Conservation (phyloP, 2,797 vertebrate species). For the Cryptoblepharus egeriae region DNA sequence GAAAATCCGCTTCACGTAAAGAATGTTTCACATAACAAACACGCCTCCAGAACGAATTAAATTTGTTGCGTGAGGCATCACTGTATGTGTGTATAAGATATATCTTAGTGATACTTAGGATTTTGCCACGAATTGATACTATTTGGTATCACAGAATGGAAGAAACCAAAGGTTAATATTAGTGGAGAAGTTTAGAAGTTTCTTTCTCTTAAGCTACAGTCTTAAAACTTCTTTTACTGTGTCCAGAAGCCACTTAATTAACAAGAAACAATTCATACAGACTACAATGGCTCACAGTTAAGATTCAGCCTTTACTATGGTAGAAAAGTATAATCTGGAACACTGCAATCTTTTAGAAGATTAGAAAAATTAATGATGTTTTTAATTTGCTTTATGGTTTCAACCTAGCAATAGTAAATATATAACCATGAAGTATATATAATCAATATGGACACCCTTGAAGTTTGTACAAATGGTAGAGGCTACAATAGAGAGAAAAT, state of each 20-base stretch:
- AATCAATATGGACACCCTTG: neutral
- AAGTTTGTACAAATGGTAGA: constrained; percentile 33
- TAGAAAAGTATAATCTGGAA: neutral
- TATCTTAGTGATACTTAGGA: no score
- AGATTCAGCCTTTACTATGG: constrained; percentile 6
- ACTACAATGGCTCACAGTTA: neutral
- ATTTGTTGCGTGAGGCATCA: no score
- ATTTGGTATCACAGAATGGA: neutral
- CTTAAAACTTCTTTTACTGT: neutral
- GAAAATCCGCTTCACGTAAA: no score
- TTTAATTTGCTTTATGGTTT: neutral
- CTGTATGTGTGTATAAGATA: no score
- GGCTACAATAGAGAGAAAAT: constrained; percentile 49
- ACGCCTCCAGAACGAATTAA: no score
- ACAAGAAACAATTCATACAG: neutral
- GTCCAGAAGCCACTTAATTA: neutral
- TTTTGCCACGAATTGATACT: neutral
- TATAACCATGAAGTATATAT: constrained; percentile 1
- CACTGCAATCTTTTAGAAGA: neutral
- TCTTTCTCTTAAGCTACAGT: neutral
- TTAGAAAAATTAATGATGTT: neutral
- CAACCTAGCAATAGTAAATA: constrained; percentile 10
- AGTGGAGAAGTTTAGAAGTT: neutral
- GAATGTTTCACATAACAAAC: no score
- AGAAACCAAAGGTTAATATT: neutral